These are phyloP conservation scores for Drosophila demipolita DNA, from an alignment of 2,888 invertebrate species.

Conservation along the genomic window DNA sequence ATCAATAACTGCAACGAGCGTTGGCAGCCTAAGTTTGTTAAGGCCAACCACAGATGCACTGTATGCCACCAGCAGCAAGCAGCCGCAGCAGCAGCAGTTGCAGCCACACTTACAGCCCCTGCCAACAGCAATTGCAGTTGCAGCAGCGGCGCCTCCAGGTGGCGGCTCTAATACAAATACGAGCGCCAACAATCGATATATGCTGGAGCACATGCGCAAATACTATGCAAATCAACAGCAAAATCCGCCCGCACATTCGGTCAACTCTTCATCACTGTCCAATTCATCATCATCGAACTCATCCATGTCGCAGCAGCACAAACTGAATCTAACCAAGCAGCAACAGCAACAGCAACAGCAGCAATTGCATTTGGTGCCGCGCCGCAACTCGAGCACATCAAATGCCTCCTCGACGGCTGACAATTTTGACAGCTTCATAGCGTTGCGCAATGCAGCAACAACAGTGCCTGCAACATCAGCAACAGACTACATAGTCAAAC, in stretches of 20 bases:
- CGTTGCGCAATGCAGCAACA: conserved; percentile 70
- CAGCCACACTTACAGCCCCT: conserved; percentile 8
- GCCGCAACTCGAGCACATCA: conserved; percentile 82
- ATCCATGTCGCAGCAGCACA: conserved; percentile 75
- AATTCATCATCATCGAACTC: conserved; percentile 83
- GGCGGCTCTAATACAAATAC: conserved; percentile 49
- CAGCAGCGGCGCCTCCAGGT: conserved; percentile 45
- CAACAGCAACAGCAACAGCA: conserved; percentile 55
- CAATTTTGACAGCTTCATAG: conserved; percentile 83
- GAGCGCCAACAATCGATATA: conserved; percentile 75
- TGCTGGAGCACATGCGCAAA: conserved; percentile 83
- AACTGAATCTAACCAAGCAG: conserved; percentile 59
- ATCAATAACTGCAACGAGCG: conserved; percentile 20
- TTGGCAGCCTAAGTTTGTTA: conserved; percentile 39
- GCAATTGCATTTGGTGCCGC: conserved; percentile 59
- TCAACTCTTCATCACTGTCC: conserved; percentile 82
- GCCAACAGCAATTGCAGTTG: conserved; percentile 22
- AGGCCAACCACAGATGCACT: conserved; percentile 53
- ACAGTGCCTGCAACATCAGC: conserved; percentile 41
- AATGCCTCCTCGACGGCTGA: conserved; percentile 82
- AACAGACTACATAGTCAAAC: conserved; percentile 36
- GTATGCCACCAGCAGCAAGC: conserved; percentile 67
- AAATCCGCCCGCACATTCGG: conserved; percentile 76
- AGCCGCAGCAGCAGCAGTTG: conserved; percentile 42
- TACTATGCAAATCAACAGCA: conserved; percentile 82